phyloP scores from a whole-genome alignment of 2,797 vertebrate species.

The Sebastes wilsoni region DNA sequence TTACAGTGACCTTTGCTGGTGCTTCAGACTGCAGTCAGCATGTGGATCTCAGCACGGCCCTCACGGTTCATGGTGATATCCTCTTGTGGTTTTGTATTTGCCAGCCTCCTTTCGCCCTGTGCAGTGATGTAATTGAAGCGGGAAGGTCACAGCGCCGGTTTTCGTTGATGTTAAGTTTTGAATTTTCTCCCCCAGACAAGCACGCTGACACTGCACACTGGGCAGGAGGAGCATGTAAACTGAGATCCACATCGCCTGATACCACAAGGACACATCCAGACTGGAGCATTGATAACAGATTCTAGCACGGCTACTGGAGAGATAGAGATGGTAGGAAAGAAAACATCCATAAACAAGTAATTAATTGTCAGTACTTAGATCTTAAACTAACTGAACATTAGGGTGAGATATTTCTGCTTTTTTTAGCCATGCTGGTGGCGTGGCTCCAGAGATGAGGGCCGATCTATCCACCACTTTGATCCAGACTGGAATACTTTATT shows the following conservation, averaged over 20 bases:
- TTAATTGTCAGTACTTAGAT: background rate
- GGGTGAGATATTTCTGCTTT: background rate
- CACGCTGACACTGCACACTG: slow-evolving; percentile 75
- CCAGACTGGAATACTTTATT: background rate
- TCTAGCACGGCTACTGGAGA: background rate
- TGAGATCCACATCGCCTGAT: slow-evolving; percentile 69
- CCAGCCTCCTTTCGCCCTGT: slow-evolving; percentile 14
- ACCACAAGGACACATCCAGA: slow-evolving; percentile 66
- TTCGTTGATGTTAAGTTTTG: slow-evolving; percentile 65
- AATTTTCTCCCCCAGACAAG: slow-evolving; percentile 68
- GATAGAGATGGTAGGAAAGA: background rate
- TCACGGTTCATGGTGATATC: slow-evolving; percentile 27
- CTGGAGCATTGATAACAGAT: slow-evolving; percentile 3
- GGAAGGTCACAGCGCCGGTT: slow-evolving; percentile 68
- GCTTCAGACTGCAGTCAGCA: slow-evolving; percentile 8
- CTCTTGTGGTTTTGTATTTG: slow-evolving; percentile 60
- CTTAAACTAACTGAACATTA: background rate
- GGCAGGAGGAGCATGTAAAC: slow-evolving; percentile 65
- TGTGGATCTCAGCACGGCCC: slow-evolving; percentile 32
- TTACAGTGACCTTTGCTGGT: slow-evolving; percentile 27
- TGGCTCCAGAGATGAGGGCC: background rate
- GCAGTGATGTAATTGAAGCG: slow-evolving; percentile 65
- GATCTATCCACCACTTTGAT: background rate
- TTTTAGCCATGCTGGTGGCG: background rate
- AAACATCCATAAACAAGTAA: background rate